A percentile compares a stretch with the other conserved stretches of the same genome.
Evolutionary conservation across 2,113 vertebrate genomes (phyloP).

Genomic region (Poeciliopsis turrubarensis): DNA sequence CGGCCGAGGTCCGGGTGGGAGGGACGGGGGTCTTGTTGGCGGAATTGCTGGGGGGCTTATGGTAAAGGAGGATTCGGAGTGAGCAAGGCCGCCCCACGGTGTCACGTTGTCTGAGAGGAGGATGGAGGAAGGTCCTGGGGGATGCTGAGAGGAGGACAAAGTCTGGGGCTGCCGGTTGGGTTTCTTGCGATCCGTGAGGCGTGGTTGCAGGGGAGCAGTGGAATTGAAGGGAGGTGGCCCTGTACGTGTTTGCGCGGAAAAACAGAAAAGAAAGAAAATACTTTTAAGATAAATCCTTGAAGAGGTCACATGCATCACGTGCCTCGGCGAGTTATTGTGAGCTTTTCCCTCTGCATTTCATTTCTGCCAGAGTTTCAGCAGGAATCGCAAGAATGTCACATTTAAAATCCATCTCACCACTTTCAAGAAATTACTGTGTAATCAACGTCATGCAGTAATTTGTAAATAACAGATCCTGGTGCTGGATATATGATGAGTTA

Average conservation of each 20-base stretch:
- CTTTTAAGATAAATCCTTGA: neutral
- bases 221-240: slow-evolving; percentile 32
- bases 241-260: neutral
- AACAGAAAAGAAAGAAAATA: neutral
- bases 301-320: neutral
- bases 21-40: slow-evolving; percentile 20
- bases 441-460: too few species aligned
- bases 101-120: slow-evolving; percentile 66
- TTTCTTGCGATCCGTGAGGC: slow-evolving; percentile 41
- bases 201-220: slow-evolving; percentile 26
- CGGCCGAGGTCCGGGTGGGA: slow-evolving; percentile 27
- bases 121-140: slow-evolving; percentile 37
- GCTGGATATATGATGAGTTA: too few species aligned
- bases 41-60: slow-evolving; percentile 53
- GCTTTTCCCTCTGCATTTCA: neutral
- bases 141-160: slow-evolving; percentile 30
- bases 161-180: slow-evolving; percentile 17
- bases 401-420: too few species aligned
- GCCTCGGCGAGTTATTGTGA: neutral
- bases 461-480: too few species aligned
- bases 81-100: slow-evolving; percentile 77
- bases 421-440: too few species aligned
- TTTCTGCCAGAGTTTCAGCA: neutral
- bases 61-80: slow-evolving; percentile 77
- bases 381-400: too few species aligned